Percentiles rank a stretch among this genome's conserved stretches.
Evolutionary conservation across 2,113 vertebrate genomes (phyloP).

Genomic region (Pelobates fuscus): DNA sequence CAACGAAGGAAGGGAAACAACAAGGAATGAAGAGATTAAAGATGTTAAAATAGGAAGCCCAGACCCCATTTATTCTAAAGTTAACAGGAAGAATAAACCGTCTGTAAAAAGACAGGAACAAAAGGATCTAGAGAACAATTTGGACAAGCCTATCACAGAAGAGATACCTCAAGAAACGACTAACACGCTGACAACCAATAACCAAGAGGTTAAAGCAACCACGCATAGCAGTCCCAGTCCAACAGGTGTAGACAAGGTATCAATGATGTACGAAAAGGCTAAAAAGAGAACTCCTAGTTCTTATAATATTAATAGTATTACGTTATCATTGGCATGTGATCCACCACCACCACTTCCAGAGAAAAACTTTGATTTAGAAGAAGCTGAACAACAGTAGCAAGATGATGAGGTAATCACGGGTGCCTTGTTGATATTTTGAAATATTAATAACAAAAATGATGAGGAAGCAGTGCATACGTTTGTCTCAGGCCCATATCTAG

Average conservation of each 20-base stretch:
- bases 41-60: background rate
- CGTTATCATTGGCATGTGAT: background rate
- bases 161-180: too few species aligned
- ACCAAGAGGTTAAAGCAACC: background rate
- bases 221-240: background rate
- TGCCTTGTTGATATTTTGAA: too few species aligned
- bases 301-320: background rate
- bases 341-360: constrained; percentile 19
- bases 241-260: background rate
- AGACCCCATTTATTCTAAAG: background rate
- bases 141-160: background rate
- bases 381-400: background rate
- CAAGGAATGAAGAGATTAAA: background rate
- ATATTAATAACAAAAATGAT: too few species aligned
- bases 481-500: too few species aligned
- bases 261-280: background rate
- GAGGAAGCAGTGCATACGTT: too few species aligned
- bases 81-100: background rate
- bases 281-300: background rate
- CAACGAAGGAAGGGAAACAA: background rate
- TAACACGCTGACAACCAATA: background rate
- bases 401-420: background rate
- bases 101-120: background rate
- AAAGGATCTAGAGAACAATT: too few species aligned
- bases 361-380: background rate